A percentile compares a stretch with the other conserved stretches of the same genome.
These are phyloP conservation scores for Leptinotarsa undecemlineata DNA, from an alignment of 1,140 invertebrate species.

Conservation along the genomic window DNA sequence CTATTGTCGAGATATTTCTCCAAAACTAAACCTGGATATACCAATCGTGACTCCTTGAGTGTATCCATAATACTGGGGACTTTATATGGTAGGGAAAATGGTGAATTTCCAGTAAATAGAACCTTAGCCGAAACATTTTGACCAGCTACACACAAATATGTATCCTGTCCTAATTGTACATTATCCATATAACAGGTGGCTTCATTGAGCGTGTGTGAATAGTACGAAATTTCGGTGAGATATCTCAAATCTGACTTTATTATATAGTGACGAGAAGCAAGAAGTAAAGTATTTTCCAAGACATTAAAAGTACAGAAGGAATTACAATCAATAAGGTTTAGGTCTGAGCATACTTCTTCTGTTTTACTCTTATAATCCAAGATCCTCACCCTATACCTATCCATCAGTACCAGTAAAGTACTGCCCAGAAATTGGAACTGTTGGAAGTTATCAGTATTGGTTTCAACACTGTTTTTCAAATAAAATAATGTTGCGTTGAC, in stretches of 20 bases:
- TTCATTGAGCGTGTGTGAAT: constrained; percentile 9
- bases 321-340: constrained; percentile 20
- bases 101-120: constrained; percentile 17
- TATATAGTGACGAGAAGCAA: constrained; percentile 17
- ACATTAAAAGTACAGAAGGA: constrained; percentile 15
- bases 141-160: constrained; percentile 17
- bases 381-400: constrained; percentile 13
- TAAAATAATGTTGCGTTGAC: background rate
- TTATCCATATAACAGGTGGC: constrained; percentile 22
- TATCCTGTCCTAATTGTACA: background rate
- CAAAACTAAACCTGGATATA: constrained; percentile 4
- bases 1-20: background rate
- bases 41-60: background rate
- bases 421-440: constrained; percentile 20
- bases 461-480: background rate
- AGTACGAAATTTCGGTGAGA: constrained; percentile 11
- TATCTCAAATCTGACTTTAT: constrained; percentile 17
- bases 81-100: constrained; percentile 15
- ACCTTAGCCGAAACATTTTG: constrained; percentile 7
- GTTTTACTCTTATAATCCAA: background rate
- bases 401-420: constrained; percentile 3
- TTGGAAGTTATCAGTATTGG: constrained; percentile 17
- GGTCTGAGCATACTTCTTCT: constrained; percentile 2
- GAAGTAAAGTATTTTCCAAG: constrained; percentile 6
- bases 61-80: constrained; percentile 17